phyloP scores from a whole-genome alignment of 1,140 invertebrate species.

The Popillia japonica region DNA sequence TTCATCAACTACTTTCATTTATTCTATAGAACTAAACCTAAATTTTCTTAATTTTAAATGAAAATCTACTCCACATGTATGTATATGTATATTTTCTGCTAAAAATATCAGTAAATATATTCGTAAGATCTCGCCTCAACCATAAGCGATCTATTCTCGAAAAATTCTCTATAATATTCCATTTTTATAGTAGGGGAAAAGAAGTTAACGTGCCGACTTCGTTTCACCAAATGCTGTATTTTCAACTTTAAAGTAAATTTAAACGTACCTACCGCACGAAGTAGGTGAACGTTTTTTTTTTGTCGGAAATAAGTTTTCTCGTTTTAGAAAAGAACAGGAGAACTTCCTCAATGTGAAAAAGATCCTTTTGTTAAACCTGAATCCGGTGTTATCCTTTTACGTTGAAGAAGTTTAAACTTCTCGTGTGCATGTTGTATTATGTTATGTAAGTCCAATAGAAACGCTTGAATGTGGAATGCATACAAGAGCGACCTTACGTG shows the following conservation, averaged over 20 bases:
- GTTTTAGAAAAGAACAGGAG: background rate
- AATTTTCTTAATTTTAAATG: too few relatives aligned
- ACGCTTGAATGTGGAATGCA: too few relatives aligned
- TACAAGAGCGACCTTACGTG: too few relatives aligned
- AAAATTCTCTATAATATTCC: too few relatives aligned
- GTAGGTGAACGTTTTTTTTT: slow-evolving; percentile 3
- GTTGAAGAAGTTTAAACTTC: slow-evolving; percentile 11
- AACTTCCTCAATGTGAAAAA: slow-evolving; percentile 10
- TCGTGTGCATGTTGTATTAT: background rate
- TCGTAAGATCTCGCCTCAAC: too few relatives aligned
- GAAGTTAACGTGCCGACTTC: background rate
- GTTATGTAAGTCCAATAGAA: background rate
- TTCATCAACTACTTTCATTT: too few relatives aligned
- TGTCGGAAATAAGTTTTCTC: slow-evolving; percentile 5
- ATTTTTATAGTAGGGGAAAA: background rate
- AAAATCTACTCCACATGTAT: too few relatives aligned
- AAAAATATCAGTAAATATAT: too few relatives aligned
- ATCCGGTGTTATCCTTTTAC: slow-evolving; percentile 7
- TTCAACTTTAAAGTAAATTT: slow-evolving; percentile 7
- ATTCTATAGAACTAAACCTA: too few relatives aligned
- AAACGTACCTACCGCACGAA: background rate
- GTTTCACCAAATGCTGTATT: background rate
- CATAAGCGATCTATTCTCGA: too few relatives aligned
- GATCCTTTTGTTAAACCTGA: slow-evolving; percentile 1
- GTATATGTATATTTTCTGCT: too few relatives aligned